A percentile compares a stretch with the other conserved stretches of the same genome.
phyloP scores from a whole-genome alignment of 2,888 invertebrate genomes.

The Calephelis perditalis region DNA sequence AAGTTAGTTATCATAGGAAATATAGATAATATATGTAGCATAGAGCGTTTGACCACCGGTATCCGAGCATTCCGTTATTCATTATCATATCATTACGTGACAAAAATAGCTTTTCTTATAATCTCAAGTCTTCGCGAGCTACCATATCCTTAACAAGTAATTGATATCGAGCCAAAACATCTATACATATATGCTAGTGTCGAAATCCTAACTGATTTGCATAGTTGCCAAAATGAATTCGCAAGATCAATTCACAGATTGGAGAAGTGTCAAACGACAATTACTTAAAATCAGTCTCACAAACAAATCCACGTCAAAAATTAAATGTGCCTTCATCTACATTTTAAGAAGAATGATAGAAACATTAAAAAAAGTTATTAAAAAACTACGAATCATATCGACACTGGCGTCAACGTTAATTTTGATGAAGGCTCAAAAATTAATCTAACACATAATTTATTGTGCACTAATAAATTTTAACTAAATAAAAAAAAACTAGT shows the following conservation, averaged over 20 bases:
- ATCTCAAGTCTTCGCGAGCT: slow-evolving; percentile 48
- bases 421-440: not conserved
- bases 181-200: slow-evolving; percentile 38
- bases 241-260: slow-evolving; percentile 18
- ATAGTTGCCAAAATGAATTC: not conserved
- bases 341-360: not conserved
- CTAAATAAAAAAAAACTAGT: slow-evolving; percentile 42
- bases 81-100: slow-evolving; percentile 58
- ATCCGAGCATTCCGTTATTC: slow-evolving; percentile 45
- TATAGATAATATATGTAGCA: slow-evolving; percentile 27
- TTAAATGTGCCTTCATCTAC: slow-evolving; percentile 11
- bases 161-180: slow-evolving; percentile 49
- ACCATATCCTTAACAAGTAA: slow-evolving; percentile 44
- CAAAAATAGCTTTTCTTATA: slow-evolving; percentile 71
- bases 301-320: slow-evolving; percentile 41
- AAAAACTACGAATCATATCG: not conserved
- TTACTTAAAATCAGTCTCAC: slow-evolving; percentile 76
- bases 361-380: not conserved
- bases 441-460: not conserved
- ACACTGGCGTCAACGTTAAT: not conserved
- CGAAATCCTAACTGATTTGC: slow-evolving; percentile 8
- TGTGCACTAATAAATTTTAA: slow-evolving; percentile 57
- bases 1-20: not conserved
- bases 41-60: slow-evolving; percentile 62
- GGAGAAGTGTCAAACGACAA: slow-evolving; percentile 38